These are phyloP conservation scores for Triplophysa yarkandensis DNA, from an alignment of 2,797 vertebrate species.

Conservation along the genomic window DNA sequence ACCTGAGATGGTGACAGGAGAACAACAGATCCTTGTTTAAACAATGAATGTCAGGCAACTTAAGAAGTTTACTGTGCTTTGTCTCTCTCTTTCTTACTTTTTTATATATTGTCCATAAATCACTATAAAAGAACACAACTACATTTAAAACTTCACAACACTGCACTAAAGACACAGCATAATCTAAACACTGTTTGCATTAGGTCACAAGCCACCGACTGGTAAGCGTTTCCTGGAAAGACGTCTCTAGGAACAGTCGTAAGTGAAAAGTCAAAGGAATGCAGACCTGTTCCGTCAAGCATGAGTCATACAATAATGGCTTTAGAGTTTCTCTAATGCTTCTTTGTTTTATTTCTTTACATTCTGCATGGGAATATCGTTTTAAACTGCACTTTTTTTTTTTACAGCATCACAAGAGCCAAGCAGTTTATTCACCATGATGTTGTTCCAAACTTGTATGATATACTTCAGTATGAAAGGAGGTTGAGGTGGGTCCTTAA, in stretches of 20 bases:
- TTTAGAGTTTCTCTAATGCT: not conserved
- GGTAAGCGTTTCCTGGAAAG: constrained; percentile 13
- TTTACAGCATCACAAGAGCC: not conserved
- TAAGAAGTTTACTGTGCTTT: not conserved
- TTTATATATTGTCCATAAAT: too few relatives aligned
- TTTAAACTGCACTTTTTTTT: too few relatives aligned
- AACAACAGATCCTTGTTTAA: constrained; percentile 9
- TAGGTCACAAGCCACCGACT: not conserved
- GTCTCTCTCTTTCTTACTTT: not conserved
- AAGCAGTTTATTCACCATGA: not conserved
- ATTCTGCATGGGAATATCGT: not conserved
- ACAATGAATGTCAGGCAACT: not conserved
- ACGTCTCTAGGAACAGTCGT: not conserved
- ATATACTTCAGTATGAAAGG: not conserved
- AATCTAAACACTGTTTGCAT: not conserved
- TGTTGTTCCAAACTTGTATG: not conserved
- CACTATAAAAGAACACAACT: too few relatives aligned
- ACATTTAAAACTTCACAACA: too few relatives aligned
- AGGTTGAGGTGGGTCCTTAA: too few relatives aligned
- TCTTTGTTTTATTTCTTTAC: not conserved
- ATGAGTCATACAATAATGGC: not conserved
- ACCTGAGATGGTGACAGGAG: constrained; percentile 36
- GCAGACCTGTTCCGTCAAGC: constrained; percentile 8
- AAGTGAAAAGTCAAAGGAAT: not conserved
- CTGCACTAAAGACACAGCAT: not conserved